Conservation (phyloP, 2,113 vertebrate species). For the Eublepharis macularius region DNA sequence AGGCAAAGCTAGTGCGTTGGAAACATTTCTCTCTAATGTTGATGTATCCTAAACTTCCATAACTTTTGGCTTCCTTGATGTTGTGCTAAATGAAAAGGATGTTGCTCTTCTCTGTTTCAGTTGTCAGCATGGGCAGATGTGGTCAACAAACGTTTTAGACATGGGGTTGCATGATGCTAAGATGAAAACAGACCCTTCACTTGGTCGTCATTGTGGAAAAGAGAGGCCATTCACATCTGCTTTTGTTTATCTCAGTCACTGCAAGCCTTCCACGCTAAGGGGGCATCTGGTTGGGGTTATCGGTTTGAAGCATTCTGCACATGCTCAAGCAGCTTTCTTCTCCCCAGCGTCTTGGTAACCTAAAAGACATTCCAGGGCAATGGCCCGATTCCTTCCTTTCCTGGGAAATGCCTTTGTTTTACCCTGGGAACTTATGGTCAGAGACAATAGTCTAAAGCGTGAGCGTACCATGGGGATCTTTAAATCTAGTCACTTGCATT, state of each 20-base stretch:
- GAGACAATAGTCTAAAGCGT: too few relatives aligned
- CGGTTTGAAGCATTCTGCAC: not conserved
- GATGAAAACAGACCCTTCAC: constrained; percentile 12
- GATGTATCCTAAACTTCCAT: not conserved
- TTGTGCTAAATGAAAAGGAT: rapidly evolving
- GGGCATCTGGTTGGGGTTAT: not conserved
- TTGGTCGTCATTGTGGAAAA: constrained; percentile 23
- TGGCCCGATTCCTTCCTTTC: too few relatives aligned
- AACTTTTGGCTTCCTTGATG: not conserved
- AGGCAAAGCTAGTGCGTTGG: rapidly evolving
- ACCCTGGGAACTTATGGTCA: not conserved
- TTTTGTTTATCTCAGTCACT: not conserved
- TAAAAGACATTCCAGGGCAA: not conserved
- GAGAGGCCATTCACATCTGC: constrained; percentile 38
- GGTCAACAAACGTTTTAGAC: not conserved
- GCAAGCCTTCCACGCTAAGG: not conserved
- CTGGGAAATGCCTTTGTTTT: not conserved
- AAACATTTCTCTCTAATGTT: not conserved
- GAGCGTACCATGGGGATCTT: not conserved
- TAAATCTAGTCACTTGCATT: not conserved
- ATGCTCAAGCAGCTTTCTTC: not conserved
- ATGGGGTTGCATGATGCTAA: not conserved
- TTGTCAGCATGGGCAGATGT: not conserved
- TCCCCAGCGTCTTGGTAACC: not conserved
- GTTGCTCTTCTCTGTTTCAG: not conserved